Percentiles rank a stretch among this genome's conserved stretches.
Evolutionary conservation across 2,888 invertebrate genomes (phyloP).

Genomic region (Drosophila tripunctata): DNA sequence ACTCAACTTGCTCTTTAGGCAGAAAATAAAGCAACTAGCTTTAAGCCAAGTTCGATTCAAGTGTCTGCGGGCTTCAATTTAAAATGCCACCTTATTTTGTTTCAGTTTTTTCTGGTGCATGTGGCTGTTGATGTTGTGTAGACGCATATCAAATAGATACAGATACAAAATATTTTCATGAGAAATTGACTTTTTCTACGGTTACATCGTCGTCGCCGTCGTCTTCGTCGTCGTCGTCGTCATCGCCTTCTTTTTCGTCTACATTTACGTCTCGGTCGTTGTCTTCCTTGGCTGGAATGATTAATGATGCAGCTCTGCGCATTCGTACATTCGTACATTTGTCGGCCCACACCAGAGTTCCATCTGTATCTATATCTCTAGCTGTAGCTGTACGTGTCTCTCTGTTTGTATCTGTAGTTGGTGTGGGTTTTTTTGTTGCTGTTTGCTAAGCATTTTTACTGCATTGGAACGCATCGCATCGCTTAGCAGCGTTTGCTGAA

Average conservation of each 20-base stretch:
- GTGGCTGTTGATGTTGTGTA: slow-evolving; percentile 11
- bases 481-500: slow-evolving; percentile 35
- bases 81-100: slow-evolving; percentile 60
- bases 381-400: slow-evolving; percentile 49
- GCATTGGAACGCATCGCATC: slow-evolving; percentile 59
- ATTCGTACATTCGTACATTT: slow-evolving; percentile 59
- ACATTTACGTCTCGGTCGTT: slow-evolving; percentile 59
- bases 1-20: slow-evolving; percentile 15
- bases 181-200: slow-evolving; percentile 81
- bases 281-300: slow-evolving; percentile 77
- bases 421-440: slow-evolving; percentile 39
- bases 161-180: slow-evolving; percentile 80
- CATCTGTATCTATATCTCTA: slow-evolving; percentile 45
- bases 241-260: slow-evolving; percentile 49
- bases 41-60: slow-evolving; percentile 38
- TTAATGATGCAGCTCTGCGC: slow-evolving; percentile 81
- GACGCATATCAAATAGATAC: slow-evolving; percentile 72
- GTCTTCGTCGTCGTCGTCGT: slow-evolving; percentile 19
- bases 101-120: slow-evolving; percentile 31
- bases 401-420: slow-evolving; percentile 26
- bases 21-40: slow-evolving; percentile 30
- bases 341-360: slow-evolving; percentile 53
- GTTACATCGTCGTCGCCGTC: slow-evolving; percentile 43
- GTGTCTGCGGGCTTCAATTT: slow-evolving; percentile 34
- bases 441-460: slow-evolving; percentile 57